These are phyloP conservation scores for Cotesia chilonis DNA, from an alignment of 1,140 invertebrate genomes.

Conservation along the genomic window DNA sequence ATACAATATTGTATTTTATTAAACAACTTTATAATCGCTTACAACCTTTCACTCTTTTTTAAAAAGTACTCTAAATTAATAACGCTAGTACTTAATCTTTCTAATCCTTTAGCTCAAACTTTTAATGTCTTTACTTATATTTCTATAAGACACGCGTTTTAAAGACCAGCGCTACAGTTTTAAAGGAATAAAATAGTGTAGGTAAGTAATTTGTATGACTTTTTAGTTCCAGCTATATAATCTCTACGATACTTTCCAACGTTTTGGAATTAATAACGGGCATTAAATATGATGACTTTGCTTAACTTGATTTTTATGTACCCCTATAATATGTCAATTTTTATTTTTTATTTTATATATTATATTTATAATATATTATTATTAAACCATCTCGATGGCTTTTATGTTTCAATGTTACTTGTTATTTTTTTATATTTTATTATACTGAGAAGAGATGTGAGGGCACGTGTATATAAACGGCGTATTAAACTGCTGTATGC, in stretches of 20 bases:
- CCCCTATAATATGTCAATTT: neutral
- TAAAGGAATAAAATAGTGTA: too few relatives aligned
- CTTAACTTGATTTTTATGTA: constrained; percentile 4
- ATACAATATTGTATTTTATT: too few relatives aligned
- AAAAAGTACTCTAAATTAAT: too few relatives aligned
- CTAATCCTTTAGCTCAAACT: too few relatives aligned
- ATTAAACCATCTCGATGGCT: neutral
- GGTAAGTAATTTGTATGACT: neutral
- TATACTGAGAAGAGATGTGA: neutral
- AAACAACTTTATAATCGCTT: too few relatives aligned
- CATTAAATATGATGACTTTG: neutral
- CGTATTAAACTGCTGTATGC: neutral
- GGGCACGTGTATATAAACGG: constrained; percentile 9
- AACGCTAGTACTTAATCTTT: too few relatives aligned
- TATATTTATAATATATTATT: neutral
- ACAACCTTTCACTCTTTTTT: too few relatives aligned
- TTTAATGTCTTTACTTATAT: too few relatives aligned
- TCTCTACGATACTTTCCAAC: constrained; percentile 42
- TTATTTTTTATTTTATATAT: constrained; percentile 4
- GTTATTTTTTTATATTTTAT: neutral
- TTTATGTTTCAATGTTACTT: constrained; percentile 20
- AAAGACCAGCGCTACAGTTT: too few relatives aligned
- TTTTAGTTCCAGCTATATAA: constrained; percentile 28
- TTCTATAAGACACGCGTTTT: constrained; percentile 2
- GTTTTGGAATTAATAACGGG: constrained; percentile 37